Evolutionary conservation across 30 jellyfish, hydroid and myxozoan species (phyloP).

Genomic region (Sanderia malayensis): DNA sequence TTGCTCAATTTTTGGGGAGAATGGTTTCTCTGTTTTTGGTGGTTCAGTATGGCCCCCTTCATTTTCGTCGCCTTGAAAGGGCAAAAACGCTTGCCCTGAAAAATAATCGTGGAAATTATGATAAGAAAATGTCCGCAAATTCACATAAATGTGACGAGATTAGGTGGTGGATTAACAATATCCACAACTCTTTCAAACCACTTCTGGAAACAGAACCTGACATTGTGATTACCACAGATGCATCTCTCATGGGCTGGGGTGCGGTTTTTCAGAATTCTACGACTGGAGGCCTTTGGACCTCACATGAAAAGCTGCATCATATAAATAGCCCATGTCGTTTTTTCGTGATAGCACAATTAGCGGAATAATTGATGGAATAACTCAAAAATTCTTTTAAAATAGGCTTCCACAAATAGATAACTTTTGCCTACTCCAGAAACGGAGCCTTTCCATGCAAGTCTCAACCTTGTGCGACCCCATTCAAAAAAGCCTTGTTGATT

Average conservation of each 20-base stretch:
- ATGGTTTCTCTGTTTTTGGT: too few relatives aligned
- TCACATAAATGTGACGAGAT: neutral
- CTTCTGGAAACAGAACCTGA: neutral
- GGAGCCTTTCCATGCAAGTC: too few relatives aligned
- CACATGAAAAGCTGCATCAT: neutral
- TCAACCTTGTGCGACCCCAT: too few relatives aligned
- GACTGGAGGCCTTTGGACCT: constrained; percentile 1
- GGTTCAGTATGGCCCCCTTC: neutral
- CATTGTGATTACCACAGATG: constrained; percentile 2
- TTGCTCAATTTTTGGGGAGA: too few relatives aligned
- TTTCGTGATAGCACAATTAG: too few relatives aligned
- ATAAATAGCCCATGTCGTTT: too few relatives aligned
- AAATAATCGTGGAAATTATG: neutral
- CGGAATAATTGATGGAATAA: too few relatives aligned
- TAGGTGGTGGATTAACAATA: constrained; percentile 13
- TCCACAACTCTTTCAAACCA: neutral
- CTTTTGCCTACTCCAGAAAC: too few relatives aligned
- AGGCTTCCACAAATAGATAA: too few relatives aligned
- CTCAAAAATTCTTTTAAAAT: too few relatives aligned
- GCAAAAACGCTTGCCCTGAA: neutral
- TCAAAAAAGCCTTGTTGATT: too few relatives aligned
- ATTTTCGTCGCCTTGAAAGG: neutral
- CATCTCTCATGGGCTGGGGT: constrained; percentile 28
- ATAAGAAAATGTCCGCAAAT: neutral
- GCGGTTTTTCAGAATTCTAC: constrained; percentile 2